These are phyloP conservation scores for Oceanites oceanicus DNA, from an alignment of 2,113 vertebrate genomes.

Conservation along the genomic window DNA sequence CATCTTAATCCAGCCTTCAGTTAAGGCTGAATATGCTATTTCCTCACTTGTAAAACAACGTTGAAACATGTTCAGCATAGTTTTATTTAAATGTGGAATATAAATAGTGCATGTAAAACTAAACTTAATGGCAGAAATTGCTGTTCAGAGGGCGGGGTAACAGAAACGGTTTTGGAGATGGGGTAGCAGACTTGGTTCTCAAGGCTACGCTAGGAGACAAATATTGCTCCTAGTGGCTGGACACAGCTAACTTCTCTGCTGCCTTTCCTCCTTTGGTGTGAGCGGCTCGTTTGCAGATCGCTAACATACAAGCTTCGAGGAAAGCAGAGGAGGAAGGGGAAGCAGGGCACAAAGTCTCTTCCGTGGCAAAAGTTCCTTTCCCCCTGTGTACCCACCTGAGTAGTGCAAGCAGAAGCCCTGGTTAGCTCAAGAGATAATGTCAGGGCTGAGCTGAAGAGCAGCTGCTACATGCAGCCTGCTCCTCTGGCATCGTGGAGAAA, in stretches of 20 bases:
- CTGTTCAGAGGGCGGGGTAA: not conserved
- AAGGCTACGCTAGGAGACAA: not conserved
- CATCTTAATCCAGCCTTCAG: not conserved
- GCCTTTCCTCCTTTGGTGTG: not conserved
- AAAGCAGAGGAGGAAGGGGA: not conserved
- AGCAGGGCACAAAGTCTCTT: not conserved
- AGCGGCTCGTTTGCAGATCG: not conserved
- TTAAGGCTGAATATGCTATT: not conserved
- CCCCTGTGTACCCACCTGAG: not conserved
- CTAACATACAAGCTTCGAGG: not conserved
- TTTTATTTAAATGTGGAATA: not conserved
- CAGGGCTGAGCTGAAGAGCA: not conserved
- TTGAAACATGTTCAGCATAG: not conserved
- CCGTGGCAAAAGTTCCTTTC: not conserved
- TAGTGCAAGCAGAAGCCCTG: rapidly evolving
- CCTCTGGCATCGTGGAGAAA: not conserved
- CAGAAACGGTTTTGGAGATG: not conserved
- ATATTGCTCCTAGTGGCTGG: not conserved
- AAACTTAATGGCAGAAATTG: not conserved
- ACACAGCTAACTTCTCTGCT: not conserved
- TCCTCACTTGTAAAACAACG: not conserved
- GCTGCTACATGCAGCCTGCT: not conserved
- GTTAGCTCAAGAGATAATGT: not conserved
- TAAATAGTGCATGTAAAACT: not conserved
- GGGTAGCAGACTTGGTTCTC: not conserved